Evolutionary conservation across 2,797 vertebrate species (phyloP).

Genomic region (Mycteria americana): DNA sequence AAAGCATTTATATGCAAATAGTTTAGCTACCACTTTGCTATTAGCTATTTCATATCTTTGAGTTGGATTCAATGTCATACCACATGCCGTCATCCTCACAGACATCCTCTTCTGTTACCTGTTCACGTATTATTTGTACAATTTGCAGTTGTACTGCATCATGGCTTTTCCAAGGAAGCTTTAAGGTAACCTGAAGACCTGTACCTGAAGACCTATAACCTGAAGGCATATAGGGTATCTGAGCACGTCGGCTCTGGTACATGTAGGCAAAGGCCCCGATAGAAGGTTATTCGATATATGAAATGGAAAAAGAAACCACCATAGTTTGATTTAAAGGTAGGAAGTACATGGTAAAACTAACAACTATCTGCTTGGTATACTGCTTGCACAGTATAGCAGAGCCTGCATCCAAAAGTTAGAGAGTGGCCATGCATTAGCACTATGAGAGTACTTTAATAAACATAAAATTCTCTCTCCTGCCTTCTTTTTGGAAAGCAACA

Average conservation of each 20-base stretch:
- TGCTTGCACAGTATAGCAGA: background rate
- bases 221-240: background rate
- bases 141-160: background rate
- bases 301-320: background rate
- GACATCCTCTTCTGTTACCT: background rate
- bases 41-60: background rate
- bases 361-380: background rate
- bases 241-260: background rate
- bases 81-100: background rate
- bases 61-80: background rate
- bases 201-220: background rate
- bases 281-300: background rate
- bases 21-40: background rate
- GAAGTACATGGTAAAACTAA: background rate
- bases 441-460: background rate
- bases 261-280: fast-evolving
- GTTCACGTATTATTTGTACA: background rate
- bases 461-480: background rate
- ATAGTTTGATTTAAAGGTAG: background rate
- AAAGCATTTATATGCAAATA: background rate
- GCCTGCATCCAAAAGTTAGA: background rate
- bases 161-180: background rate
- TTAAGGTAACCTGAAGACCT: background rate
- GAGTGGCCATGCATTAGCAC: background rate
- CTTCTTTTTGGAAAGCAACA: background rate